These are phyloP conservation scores for Heliconius nattereri DNA, from an alignment of 1,140 invertebrate genomes.

Conservation along the genomic window DNA sequence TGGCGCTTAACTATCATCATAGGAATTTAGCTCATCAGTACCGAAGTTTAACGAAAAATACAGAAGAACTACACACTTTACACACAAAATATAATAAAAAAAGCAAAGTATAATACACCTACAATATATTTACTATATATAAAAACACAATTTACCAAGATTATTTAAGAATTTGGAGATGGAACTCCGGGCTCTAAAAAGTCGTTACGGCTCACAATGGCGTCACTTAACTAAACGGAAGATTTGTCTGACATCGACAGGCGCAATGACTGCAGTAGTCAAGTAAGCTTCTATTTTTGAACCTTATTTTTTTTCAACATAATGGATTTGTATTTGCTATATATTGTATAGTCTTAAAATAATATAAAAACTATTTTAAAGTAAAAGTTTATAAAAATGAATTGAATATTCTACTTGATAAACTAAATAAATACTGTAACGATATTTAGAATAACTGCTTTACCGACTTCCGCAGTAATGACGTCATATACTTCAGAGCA, in stretches of 20 bases:
- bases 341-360: neutral
- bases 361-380: neutral
- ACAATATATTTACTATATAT: conserved; percentile 70
- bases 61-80: conserved; percentile 68
- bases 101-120: conserved; percentile 52
- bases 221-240: conserved; percentile 83
- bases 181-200: conserved; percentile 82
- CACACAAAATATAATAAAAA: conserved; percentile 69
- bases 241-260: conserved; percentile 66
- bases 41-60: conserved; percentile 79
- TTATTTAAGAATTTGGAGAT: conserved; percentile 85
- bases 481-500: conserved; percentile 44
- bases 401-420: neutral
- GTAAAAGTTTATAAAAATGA: neutral
- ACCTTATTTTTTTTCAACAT: neutral
- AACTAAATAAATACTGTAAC: conserved; percentile 32
- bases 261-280: conserved; percentile 60
- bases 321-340: neutral
- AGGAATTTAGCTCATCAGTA: conserved; percentile 83
- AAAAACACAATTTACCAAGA: conserved; percentile 83
- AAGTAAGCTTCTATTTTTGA: conserved; percentile 17
- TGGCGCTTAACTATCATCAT: conserved; percentile 83
- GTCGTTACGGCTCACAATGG: conserved; percentile 91
- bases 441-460: conserved; percentile 38
- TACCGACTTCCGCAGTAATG: conserved; percentile 43